These are phyloP conservation scores for Falcunculus frontatus DNA, from an alignment of 2,113 vertebrate genomes.

Conservation along the genomic window DNA sequence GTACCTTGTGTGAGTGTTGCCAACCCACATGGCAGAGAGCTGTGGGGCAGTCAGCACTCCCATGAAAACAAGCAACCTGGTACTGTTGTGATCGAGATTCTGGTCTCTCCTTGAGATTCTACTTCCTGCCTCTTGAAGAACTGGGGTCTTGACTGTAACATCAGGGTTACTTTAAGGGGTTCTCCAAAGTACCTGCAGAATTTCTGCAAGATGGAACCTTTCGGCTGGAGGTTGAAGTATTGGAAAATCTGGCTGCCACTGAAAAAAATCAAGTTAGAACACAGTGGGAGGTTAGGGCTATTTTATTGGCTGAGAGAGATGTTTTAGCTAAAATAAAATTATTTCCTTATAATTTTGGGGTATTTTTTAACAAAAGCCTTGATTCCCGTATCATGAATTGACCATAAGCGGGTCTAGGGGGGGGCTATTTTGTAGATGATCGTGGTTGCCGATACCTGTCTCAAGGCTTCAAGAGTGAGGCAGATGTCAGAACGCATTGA, in stretches of 20 bases:
- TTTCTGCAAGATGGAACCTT: background rate
- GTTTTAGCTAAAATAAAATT: background rate
- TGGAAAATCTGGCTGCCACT: background rate
- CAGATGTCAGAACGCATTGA: background rate
- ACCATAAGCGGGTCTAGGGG: background rate
- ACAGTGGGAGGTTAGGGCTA: rapidly evolving
- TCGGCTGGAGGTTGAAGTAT: background rate
- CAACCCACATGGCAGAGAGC: rapidly evolving
- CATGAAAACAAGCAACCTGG: background rate
- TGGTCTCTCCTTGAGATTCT: background rate
- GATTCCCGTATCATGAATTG: rapidly evolving
- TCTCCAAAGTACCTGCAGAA: background rate
- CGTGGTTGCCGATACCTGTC: background rate
- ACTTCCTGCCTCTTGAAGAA: background rate
- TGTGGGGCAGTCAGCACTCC: background rate
- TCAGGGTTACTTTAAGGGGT: background rate
- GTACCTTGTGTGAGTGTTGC: background rate
- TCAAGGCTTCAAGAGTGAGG: background rate
- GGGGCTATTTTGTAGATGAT: background rate
- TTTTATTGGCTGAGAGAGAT: background rate
- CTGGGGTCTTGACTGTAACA: background rate
- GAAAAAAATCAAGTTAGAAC: background rate
- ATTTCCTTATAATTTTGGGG: background rate
- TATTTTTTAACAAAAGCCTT: background rate
- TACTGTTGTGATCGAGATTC: background rate